A percentile compares a stretch with the other conserved stretches of the same genome.
These are phyloP conservation scores for Promerops cafer DNA, from an alignment of 2,113 vertebrate genomes.

Conservation along the genomic window DNA sequence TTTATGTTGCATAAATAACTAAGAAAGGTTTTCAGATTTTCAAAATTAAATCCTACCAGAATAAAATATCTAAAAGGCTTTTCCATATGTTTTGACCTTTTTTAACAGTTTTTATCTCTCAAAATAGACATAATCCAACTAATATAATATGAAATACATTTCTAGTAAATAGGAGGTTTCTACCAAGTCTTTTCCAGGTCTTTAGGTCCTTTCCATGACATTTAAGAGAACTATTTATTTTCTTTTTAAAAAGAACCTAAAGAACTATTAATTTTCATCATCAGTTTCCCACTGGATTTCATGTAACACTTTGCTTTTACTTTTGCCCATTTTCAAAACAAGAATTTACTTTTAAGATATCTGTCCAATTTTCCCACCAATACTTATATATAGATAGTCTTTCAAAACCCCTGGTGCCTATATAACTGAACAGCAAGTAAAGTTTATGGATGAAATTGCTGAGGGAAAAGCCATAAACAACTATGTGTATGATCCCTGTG, in stretches of 20 bases:
- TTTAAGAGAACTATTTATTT: neutral
- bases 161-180: neutral
- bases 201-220: neutral
- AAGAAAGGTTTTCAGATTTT: neutral
- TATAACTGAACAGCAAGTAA: neutral
- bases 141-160: neutral
- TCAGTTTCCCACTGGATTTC: neutral
- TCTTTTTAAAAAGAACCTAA: neutral
- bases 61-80: neutral
- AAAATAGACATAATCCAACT: neutral
- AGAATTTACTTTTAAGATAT: neutral
- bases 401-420: neutral
- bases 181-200: neutral
- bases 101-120: neutral
- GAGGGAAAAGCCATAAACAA: neutral
- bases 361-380: neutral
- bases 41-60: neutral
- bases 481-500: neutral
- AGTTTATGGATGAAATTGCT: neutral
- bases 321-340: neutral
- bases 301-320: neutral
- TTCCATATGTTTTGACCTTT: neutral
- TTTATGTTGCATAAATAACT: neutral
- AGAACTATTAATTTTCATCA: neutral
- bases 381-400: neutral